Base-by-base conservation (phyloP, 2,888 invertebrate genomes). In the Stegophylla sp. region DNA sequence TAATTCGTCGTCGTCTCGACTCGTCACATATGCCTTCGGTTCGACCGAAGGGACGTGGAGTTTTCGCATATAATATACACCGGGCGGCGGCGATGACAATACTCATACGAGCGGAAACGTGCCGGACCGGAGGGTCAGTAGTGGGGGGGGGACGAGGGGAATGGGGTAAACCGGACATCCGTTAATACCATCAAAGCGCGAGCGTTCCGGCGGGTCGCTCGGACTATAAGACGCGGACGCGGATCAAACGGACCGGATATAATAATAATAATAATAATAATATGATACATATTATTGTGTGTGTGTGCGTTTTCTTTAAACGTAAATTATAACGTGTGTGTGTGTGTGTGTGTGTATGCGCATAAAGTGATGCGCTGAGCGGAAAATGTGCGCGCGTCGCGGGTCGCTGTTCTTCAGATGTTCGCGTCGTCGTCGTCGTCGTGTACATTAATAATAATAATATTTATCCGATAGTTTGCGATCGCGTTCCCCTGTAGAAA, bases 121-220 rank as follows among this genome's bases (percentile, higher is more conserved):
- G 26, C 61, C 20, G 34, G 53, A 71, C 17, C n/a, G n/a, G n/a
- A n/a, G n/a, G n/a, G n/a, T n/a, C n/a, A n/a, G n/a, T n/a, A n/a
- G n/a, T n/a, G 20, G 72, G 23, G 17, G 56, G 43, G 12, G 26
- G 23, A 3, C 17, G 64, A n/a, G 10, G 34, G 10, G 5, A 15
- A 41, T 4, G 51, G 17, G 12, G 26, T 76, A 67, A 76, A 26
- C 76, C 66, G 66, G 66, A 76, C 67, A 17, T 76, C 76, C 76
- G 66, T 76, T 76, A 76, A 76, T 76, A 76, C 76, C 76, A 28
- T 76, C 76, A 76, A 76, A 76, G 76, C 28, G 28, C 51, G 53
- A n/a, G 45, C 34, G 75, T 64, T 76, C 53, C 75, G 23, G 26
- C 23, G 75, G 26, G 12, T 76, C 26, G 34, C 63, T 61, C 63